Percentiles rank a stretch among this genome's conserved stretches.
Conservation (phyloP, 2,797 vertebrate genomes). For the Hydrocynus forskahlii region DNA sequence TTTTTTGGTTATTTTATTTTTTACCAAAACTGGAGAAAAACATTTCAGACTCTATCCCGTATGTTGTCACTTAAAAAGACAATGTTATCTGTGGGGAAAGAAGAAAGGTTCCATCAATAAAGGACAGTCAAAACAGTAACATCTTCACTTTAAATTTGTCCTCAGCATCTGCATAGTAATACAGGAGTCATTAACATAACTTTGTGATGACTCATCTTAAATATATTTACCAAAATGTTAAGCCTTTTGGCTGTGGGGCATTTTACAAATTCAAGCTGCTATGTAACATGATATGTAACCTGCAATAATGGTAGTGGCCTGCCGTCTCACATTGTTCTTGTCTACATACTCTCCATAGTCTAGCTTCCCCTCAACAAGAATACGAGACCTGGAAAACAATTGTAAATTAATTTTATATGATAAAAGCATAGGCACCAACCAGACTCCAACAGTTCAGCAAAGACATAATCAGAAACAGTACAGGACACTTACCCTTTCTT, state of each 20-base stretch:
- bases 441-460: neutral
- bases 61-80: constrained; percentile 89
- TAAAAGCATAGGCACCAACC: neutral
- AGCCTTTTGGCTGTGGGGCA: neutral
- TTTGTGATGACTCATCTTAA: too few relatives aligned
- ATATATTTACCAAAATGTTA: too few relatives aligned
- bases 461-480: neutral
- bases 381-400: constrained; percentile 72
- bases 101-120: neutral
- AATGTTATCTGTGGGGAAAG: constrained; percentile 88
- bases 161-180: neutral
- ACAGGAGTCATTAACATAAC: neutral
- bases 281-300: constrained; percentile 72
- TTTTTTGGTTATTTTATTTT: constrained; percentile 14
- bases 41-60: constrained; percentile 80
- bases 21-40: neutral
- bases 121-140: neutral
- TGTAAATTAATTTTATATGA: neutral
- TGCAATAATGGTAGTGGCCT: constrained; percentile 96
- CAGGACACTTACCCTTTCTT: constrained; percentile 88
- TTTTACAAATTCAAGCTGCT: neutral
- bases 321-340: constrained; percentile 92
- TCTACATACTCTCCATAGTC: constrained; percentile 97
- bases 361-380: constrained; percentile 93
- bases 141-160: neutral